These are phyloP conservation scores for Thunnus maccoyii DNA, from an alignment of 2,113 vertebrate genomes.

Conservation along the genomic window DNA sequence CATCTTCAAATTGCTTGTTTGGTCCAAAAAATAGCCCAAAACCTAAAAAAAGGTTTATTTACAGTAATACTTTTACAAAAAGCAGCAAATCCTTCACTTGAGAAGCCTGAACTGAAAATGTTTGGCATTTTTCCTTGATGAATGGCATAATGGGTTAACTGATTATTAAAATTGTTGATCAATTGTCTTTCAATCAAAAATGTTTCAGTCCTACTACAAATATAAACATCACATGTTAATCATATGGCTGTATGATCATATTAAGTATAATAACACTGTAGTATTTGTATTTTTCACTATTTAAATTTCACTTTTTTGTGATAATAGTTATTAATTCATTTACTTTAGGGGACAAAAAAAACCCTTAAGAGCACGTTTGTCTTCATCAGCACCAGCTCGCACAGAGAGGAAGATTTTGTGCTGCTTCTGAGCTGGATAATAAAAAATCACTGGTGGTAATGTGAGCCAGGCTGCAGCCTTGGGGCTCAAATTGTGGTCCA, in stretches of 20 bases:
- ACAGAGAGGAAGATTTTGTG: neutral
- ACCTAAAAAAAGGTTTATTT: too few species aligned
- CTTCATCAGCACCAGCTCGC: neutral
- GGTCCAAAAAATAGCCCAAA: too few species aligned
- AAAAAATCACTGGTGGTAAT: neutral
- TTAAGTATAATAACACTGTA: too few species aligned
- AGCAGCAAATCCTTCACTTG: too few species aligned
- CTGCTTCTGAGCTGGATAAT: neutral
- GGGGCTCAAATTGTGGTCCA: constrained; percentile 23
- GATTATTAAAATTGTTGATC: too few species aligned
- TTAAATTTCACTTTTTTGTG: neutral
- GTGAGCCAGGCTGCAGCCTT: constrained; percentile 21
- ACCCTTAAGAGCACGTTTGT: neutral
- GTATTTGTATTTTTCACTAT: neutral
- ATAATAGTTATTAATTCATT: neutral
- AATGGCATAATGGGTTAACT: too few species aligned
- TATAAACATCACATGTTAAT: neutral
- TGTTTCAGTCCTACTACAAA: neutral
- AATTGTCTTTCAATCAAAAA: too few species aligned
- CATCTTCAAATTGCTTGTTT: too few species aligned
- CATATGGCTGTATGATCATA: neutral
- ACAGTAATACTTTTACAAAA: too few species aligned
- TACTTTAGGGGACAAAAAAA: neutral
- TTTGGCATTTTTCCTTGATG: too few species aligned
- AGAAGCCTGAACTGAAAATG: neutral